Evolutionary conservation across 2,113 vertebrate genomes (phyloP).

Genomic region (Scomber scombrus): DNA sequence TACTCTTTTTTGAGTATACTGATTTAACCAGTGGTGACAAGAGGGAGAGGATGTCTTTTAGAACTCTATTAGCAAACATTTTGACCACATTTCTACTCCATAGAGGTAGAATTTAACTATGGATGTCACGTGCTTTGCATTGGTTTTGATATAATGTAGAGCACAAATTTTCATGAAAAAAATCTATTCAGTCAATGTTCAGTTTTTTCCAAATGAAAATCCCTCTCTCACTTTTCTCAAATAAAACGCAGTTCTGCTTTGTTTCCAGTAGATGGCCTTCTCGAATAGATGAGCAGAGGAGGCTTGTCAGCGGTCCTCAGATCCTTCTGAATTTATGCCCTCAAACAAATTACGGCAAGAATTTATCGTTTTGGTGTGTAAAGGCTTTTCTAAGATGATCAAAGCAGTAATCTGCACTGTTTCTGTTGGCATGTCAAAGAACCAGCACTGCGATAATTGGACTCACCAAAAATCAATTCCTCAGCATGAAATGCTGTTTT

Average conservation of each 20-base stretch:
- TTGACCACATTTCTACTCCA: no score
- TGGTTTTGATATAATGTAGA: no score
- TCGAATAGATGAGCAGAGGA: conserved; percentile 61
- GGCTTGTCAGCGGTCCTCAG: neutral
- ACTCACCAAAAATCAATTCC: neutral
- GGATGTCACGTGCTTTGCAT: neutral
- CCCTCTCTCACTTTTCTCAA: neutral
- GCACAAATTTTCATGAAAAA: no score
- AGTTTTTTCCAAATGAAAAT: neutral
- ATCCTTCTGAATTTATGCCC: neutral
- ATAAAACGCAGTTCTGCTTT: conserved; percentile 48
- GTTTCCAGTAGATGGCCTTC: conserved; percentile 77
- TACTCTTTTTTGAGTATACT: no score
- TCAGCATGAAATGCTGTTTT: neutral
- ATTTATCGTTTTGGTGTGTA: neutral
- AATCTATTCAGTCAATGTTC: neutral
- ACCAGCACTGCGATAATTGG: neutral
- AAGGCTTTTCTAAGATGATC: neutral
- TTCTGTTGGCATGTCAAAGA: neutral
- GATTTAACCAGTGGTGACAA: no score
- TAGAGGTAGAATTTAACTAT: neutral
- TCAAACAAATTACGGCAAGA: neutral
- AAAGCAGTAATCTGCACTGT: neutral
- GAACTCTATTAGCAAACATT: no score
- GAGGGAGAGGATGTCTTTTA: no score